Evolutionary conservation across 2,888 invertebrate genomes (phyloP).

Genomic region (Ochropleura leucogaster): DNA sequence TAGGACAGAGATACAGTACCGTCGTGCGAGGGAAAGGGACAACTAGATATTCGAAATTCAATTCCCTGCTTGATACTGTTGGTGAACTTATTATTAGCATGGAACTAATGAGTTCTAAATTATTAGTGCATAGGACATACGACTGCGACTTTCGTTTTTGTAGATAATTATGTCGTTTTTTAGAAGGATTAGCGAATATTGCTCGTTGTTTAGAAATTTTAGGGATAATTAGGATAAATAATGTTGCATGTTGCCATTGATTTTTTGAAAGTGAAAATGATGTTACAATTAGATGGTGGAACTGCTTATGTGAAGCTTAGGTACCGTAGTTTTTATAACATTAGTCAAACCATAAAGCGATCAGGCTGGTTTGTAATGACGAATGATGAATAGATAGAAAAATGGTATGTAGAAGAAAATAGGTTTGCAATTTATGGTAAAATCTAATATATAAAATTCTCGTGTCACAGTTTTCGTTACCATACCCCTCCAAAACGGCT

Average conservation of each 20-base stretch:
- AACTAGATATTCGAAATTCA: constrained; percentile 61
- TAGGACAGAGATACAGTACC: constrained; percentile 55
- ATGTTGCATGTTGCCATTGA: not conserved
- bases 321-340: no score
- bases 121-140: constrained; percentile 28
- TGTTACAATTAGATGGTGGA: not conserved
- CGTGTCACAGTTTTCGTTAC: no score
- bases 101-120: not conserved
- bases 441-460: no score
- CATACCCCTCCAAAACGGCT: no score
- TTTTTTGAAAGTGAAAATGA: not conserved
- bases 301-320: not conserved
- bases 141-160: not conserved
- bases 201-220: not conserved
- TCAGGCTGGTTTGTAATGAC: no score
- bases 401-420: no score
- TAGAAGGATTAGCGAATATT: no score
- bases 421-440: no score
- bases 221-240: not conserved
- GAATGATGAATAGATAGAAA: no score
- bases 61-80: constrained; percentile 58
- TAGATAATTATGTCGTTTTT: not conserved
- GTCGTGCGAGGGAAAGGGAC: constrained; percentile 53
- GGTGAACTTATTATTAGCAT: not conserved
- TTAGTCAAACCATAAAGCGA: no score